Base-by-base conservation (phyloP, 2,113 vertebrate species). In the Phoxinus phoxinus region DNA sequence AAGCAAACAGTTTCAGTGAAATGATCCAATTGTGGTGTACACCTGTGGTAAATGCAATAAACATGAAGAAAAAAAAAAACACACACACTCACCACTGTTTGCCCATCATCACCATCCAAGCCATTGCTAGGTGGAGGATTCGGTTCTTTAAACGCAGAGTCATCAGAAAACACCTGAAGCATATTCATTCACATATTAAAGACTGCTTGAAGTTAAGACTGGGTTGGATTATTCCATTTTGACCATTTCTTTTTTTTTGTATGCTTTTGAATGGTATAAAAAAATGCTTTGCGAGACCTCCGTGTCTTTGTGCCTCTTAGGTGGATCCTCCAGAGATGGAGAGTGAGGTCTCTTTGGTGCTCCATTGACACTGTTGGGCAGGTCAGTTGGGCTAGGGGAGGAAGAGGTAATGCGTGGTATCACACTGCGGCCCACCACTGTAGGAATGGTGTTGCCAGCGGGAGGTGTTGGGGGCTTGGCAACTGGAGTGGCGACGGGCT, bases 281-380 rank as follows among this genome's bases (percentile, higher is more conserved):
- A 21, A 17, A 21, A 56, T 23, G 19, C 61, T 71, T 80, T 96
- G 96, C 93, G 53, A 56, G 19, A 94, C 94, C 90, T 95, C 94
- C 89, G 91, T 11, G 1, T 96, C 95, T 91, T 94, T 96, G 71
- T 92, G 86, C 78, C 95, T 96, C 92, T 95, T 97, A 19, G 93
- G 89, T 67, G 88, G 86, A 21, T 95, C 96, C 89, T 95, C 95
- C 0, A 91, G 46, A 10, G 93, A 84, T 48, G 96, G 95, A 0
- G 95, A 96, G 80, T 90, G 94, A 41, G 94, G 93, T 84, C 94
- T 94, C 88, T 98, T 97, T 63, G 86, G 56, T 87, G 91, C 89
- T 89, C 88, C 89, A 86, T 93, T 92, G 9, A 91, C 78, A 23
- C 92, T 95, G 35, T 95, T 96, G 78, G 94, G 87, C 81, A 94